These are phyloP conservation scores for Enteromius radiatus DNA, from an alignment of 2,797 vertebrate genomes.

Conservation along the genomic window DNA sequence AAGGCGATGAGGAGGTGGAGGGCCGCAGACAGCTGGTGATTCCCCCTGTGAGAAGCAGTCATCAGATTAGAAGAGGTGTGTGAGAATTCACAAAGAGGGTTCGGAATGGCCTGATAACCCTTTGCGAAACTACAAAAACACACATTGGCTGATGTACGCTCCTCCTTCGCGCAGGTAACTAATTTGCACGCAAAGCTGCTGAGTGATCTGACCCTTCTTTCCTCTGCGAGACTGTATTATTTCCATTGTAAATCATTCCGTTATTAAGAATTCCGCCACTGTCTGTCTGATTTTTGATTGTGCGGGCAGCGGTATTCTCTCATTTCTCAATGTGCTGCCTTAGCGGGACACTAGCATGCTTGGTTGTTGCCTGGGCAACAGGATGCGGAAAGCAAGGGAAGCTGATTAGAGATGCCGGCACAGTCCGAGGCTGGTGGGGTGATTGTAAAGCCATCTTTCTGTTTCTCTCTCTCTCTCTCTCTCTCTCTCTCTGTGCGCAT, in stretches of 20 bases:
- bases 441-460: constrained; percentile 62
- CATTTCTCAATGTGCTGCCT: constrained; percentile 70
- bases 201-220: background rate
- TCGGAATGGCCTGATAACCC: background rate
- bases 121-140: background rate
- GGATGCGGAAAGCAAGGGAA: constrained; percentile 63
- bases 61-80: background rate
- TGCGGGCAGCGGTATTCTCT: constrained; percentile 19
- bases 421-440: constrained; percentile 71
- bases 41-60: constrained; percentile 29
- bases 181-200: background rate
- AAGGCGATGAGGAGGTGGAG: constrained; percentile 22
- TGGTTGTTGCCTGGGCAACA: constrained; percentile 78
- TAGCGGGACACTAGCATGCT: constrained; percentile 60
- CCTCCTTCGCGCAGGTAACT: background rate
- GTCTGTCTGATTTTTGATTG: constrained; percentile 16
- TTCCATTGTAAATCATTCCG: background rate
- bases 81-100: background rate
- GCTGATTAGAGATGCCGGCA: constrained; percentile 75
- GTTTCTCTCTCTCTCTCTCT: constrained; percentile 16
- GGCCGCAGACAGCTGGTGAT: constrained; percentile 1
- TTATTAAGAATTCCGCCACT: constrained; percentile 18
- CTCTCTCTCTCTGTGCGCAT: no score
- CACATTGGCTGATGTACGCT: background rate
- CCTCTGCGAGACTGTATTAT: background rate